Conservation (phyloP, 2,888 invertebrate genomes). For the Temnothorax ravouxi region DNA sequence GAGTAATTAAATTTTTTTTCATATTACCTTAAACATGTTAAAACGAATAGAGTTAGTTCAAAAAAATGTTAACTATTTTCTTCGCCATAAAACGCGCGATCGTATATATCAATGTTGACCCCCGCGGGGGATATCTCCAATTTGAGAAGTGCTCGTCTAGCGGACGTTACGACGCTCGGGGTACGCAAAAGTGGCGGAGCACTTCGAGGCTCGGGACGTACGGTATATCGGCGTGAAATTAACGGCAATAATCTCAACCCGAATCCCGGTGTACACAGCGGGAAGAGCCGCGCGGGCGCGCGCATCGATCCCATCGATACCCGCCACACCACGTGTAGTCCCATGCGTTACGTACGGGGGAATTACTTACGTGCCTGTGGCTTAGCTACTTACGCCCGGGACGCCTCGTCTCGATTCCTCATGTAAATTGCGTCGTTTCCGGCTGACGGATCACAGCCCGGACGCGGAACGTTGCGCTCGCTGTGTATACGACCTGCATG, state of each 20-base stretch:
- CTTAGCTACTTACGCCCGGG: constrained; percentile 78
- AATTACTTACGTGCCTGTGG: constrained; percentile 76
- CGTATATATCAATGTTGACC: not conserved
- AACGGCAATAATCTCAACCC: constrained; percentile 34
- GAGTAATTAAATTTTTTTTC: not conserved
- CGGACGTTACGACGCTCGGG: not conserved
- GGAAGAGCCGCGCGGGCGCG: not conserved
- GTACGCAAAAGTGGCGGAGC: not conserved
- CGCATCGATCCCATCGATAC: constrained; percentile 70
- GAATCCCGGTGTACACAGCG: not conserved
- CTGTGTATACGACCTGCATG: constrained; percentile 67
- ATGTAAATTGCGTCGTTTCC: constrained; percentile 84
- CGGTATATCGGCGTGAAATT: constrained; percentile 36
- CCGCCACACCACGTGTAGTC: constrained; percentile 45
- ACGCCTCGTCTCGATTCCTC: constrained; percentile 80
- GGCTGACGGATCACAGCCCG: constrained; percentile 82
- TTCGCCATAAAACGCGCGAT: not conserved
- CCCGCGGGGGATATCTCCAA: not conserved
- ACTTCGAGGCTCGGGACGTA: not conserved
- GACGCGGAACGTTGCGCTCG: constrained; percentile 79
- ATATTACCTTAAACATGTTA: not conserved
- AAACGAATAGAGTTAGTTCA: not conserved
- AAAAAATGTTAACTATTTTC: not conserved
- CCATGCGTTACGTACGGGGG: constrained; percentile 46
- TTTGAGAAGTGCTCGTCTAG: not conserved